A percentile compares a stretch with the other conserved stretches of the same genome.
Evolutionary conservation across 2,113 vertebrate species (phyloP).

Genomic region (Ursus arctos): DNA sequence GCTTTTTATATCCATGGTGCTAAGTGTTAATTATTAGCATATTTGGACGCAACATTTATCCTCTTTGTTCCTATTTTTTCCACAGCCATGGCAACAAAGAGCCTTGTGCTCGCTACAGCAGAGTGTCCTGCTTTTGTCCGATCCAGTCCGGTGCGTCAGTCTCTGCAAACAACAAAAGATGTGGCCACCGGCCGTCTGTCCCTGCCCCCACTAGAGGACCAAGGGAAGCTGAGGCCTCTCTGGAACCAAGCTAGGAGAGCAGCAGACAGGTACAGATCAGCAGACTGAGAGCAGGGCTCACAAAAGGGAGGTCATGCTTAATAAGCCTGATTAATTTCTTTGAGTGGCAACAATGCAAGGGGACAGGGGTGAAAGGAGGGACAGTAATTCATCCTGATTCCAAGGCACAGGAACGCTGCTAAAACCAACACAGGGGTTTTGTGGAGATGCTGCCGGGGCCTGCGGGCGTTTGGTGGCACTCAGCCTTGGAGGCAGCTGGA

Average conservation of each 20-base stretch:
- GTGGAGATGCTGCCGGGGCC: slow-evolving; percentile 24
- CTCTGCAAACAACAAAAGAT: slow-evolving; percentile 76
- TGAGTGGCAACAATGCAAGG: slow-evolving; percentile 62
- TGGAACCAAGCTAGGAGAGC: neutral
- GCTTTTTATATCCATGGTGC: slow-evolving; percentile 78
- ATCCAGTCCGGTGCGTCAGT: slow-evolving; percentile 31
- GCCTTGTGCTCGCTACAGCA: slow-evolving; percentile 30
- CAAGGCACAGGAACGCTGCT: slow-evolving; percentile 3
- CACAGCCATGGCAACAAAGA: slow-evolving; percentile 78
- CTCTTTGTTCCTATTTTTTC: slow-evolving; percentile 74
- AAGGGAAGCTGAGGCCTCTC: slow-evolving; percentile 13
- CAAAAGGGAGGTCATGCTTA: slow-evolving; percentile 77
- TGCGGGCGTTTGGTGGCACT: neutral
- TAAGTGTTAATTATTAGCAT: slow-evolving; percentile 82
- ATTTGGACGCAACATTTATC: slow-evolving; percentile 75
- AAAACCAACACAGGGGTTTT: slow-evolving; percentile 57
- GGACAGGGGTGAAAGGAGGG: slow-evolving; percentile 71
- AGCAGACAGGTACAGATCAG: slow-evolving; percentile 74
- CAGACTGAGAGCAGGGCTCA: slow-evolving; percentile 47
- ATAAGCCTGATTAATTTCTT: slow-evolving; percentile 81
- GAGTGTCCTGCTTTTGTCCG: slow-evolving; percentile 70
- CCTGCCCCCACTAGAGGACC: slow-evolving; percentile 57
- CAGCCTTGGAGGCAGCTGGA: neutral
- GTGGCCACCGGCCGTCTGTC: slow-evolving; percentile 53
- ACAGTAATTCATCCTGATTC: slow-evolving; percentile 75